Evolutionary conservation across 2,888 invertebrate genomes (phyloP).

Genomic region (Diarsia rubi): DNA sequence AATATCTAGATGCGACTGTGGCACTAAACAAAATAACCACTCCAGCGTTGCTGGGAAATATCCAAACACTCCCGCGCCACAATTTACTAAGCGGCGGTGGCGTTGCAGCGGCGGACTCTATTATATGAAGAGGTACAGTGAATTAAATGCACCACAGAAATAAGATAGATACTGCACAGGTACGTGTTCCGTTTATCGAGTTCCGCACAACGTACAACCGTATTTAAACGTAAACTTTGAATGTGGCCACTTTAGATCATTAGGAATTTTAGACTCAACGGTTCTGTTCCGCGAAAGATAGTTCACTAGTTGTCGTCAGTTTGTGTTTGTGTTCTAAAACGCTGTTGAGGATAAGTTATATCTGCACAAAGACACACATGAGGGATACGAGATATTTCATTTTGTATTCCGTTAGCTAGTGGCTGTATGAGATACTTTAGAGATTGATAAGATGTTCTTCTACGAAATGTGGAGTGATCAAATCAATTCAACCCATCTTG

Average conservation of each 20-base stretch:
- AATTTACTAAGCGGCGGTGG: slow-evolving; percentile 60
- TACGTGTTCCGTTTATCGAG: slow-evolving; percentile 61
- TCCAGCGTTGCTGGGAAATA: slow-evolving; percentile 50
- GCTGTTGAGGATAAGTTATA: background rate
- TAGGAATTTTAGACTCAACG: slow-evolving; percentile 33
- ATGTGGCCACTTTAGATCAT: slow-evolving; percentile 49
- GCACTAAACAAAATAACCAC: slow-evolving; percentile 57
- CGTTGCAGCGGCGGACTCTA: slow-evolving; percentile 44
- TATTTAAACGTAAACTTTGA: slow-evolving; percentile 50
- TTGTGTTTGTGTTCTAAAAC: slow-evolving; percentile 1
- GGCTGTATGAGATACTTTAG: background rate
- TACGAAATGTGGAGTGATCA: slow-evolving; percentile 18
- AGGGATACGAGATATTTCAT: background rate
- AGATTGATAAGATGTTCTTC: slow-evolving; percentile 20
- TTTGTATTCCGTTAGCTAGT: background rate
- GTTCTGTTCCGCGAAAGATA: slow-evolving; percentile 20
- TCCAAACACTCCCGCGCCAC: slow-evolving; percentile 52
- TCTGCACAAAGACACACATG: background rate
- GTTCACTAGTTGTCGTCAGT: background rate
- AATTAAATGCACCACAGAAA: slow-evolving; percentile 66
- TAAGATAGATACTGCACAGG: slow-evolving; percentile 59
- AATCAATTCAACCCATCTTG: slow-evolving; percentile 34
- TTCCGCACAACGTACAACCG: slow-evolving; percentile 33
- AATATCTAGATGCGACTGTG: slow-evolving; percentile 50
- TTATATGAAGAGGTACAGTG: slow-evolving; percentile 64